Percentiles rank a stretch among this genome's conserved stretches.
Evolutionary conservation across 2,797 vertebrate genomes (phyloP).

Genomic region (Caiman crocodilus): DNA sequence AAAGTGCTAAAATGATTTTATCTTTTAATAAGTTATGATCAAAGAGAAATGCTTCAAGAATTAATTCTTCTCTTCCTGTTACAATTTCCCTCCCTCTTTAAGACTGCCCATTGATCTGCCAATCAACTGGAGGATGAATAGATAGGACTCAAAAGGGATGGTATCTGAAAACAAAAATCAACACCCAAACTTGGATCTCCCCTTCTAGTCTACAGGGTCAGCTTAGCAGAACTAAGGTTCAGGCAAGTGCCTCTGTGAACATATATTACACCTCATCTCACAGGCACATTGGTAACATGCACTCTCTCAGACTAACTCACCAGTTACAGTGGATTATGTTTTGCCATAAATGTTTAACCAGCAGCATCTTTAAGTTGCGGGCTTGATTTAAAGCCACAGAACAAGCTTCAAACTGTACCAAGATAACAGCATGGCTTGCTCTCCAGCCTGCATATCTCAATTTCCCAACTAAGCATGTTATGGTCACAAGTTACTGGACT

Average conservation of each 20-base stretch:
- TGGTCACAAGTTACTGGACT: too few relatives aligned
- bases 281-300: too few relatives aligned
- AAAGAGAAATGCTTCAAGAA: too few relatives aligned
- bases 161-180: neutral
- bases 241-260: fast-evolving
- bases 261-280: neutral
- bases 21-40: too few relatives aligned
- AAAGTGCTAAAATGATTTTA: neutral
- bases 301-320: neutral
- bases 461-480: neutral
- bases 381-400: neutral
- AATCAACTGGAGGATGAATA: fast-evolving
- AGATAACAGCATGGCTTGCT: neutral
- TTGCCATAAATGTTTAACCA: neutral
- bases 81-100: neutral
- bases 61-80: neutral
- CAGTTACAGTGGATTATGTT: neutral
- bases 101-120: neutral
- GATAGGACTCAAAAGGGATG: neutral
- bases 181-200: neutral
- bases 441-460: too few relatives aligned
- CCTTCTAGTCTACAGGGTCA: neutral
- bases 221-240: neutral
- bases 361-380: neutral
- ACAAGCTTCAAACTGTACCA: neutral